Percentiles rank a stretch among this genome's conserved stretches.
Conservation (phyloP, 2,888 invertebrate species). For the Lasioglossum calceatum region DNA sequence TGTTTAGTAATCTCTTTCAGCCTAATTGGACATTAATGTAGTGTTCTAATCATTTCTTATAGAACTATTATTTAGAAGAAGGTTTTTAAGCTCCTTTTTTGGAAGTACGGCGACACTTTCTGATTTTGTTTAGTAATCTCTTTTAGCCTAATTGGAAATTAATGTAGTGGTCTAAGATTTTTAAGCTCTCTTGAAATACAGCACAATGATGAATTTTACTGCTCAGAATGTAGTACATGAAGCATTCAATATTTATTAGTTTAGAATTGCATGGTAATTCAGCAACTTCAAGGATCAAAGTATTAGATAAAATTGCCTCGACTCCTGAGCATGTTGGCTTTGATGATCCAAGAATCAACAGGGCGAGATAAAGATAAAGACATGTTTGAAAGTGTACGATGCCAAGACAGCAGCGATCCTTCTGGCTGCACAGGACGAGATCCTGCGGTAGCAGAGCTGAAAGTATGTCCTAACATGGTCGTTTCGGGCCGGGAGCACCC, state of each 20-base stretch:
- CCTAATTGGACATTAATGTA: background rate
- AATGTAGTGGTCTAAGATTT: background rate
- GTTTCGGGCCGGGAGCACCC: slow-evolving; percentile 74
- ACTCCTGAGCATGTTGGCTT: background rate
- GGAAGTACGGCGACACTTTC: background rate
- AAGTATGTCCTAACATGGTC: slow-evolving; percentile 64
- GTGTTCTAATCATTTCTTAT: background rate
- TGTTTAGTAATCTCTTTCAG: background rate
- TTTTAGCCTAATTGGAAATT: too few species aligned
- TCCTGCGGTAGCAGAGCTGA: slow-evolving; percentile 46
- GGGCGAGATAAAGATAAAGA: background rate
- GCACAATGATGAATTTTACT: background rate
- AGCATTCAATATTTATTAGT: background rate
- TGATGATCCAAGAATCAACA: background rate
- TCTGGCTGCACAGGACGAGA: slow-evolving; percentile 42
- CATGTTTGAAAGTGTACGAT: slow-evolving; percentile 66
- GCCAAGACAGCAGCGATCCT: slow-evolving; percentile 20
- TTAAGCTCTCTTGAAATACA: background rate
- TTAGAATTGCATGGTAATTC: background rate
- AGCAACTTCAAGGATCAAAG: too few species aligned
- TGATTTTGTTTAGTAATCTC: background rate
- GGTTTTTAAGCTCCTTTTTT: background rate
- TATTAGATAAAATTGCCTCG: too few species aligned
- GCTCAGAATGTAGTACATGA: background rate
- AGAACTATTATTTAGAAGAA: background rate